phyloP scores from a whole-genome alignment of 35 echinoderm and acorn worm species.

The Holothuria glaberrima region DNA sequence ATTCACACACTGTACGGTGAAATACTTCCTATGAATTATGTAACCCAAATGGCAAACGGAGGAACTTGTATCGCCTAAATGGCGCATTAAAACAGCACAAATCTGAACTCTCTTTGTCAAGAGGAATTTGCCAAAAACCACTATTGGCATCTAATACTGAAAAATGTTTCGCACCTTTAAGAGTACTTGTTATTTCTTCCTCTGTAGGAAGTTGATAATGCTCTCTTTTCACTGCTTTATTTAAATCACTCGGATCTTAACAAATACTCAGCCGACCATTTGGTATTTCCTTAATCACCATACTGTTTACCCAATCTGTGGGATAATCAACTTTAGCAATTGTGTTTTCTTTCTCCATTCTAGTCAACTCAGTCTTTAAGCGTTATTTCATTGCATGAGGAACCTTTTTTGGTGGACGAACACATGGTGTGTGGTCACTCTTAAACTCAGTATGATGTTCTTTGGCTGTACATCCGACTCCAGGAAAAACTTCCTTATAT shows the following conservation, averaged over 20 bases:
- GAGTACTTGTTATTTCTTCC: slow-evolving; percentile 41
- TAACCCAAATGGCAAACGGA: slow-evolving; percentile 72
- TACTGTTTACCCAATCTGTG: slow-evolving; percentile 77
- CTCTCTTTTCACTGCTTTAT: slow-evolving; percentile 74
- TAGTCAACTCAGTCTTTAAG: slow-evolving; percentile 31
- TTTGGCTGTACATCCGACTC: not conserved
- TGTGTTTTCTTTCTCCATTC: slow-evolving; percentile 32
- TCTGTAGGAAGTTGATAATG: slow-evolving; percentile 70
- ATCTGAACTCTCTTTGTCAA: slow-evolving; percentile 62
- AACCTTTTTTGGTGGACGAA: slow-evolving; percentile 52
- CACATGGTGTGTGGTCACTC: not conserved
- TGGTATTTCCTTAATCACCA: slow-evolving; percentile 69
- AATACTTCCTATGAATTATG: slow-evolving; percentile 74
- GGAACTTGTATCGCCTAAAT: slow-evolving; percentile 76
- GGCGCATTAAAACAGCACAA: slow-evolving; percentile 77
- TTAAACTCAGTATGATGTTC: slow-evolving; percentile 24
- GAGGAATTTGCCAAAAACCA: slow-evolving; percentile 72
- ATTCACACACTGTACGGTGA: slow-evolving; percentile 60
- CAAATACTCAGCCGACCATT: slow-evolving; percentile 80
- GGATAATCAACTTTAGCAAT: slow-evolving; percentile 61
- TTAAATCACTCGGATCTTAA: slow-evolving; percentile 73
- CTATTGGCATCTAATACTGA: slow-evolving; percentile 69
- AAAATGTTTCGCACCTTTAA: slow-evolving; percentile 57
- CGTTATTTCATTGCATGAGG: slow-evolving; percentile 15
- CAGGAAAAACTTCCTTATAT: slow-evolving; percentile 21